phyloP scores from a whole-genome alignment of 2,888 invertebrate species.

The Lasiommata megera region DNA sequence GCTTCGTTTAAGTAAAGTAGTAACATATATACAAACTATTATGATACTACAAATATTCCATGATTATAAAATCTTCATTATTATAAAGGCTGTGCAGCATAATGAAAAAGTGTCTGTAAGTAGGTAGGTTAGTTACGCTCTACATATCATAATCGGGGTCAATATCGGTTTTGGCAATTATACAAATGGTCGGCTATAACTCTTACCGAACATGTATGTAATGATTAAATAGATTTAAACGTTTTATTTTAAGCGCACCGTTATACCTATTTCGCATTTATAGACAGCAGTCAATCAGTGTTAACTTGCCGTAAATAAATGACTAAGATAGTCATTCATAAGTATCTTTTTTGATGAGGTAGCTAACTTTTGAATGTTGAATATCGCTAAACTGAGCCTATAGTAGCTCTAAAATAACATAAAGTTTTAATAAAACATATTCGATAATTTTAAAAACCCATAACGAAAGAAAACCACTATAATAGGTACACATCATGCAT shows the following conservation, averaged over 20 bases:
- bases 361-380: too few relatives aligned
- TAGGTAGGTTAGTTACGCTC: conserved; percentile 58
- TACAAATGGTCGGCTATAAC: conserved; percentile 21
- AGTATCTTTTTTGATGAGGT: too few relatives aligned
- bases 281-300: background rate
- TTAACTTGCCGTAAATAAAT: background rate
- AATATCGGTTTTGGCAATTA: conserved; percentile 56
- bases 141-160: conserved; percentile 66
- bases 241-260: background rate
- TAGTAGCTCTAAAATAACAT: too few relatives aligned
- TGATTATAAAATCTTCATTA: conserved; percentile 8
- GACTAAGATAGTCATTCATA: background rate
- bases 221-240: background rate
- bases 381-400: too few relatives aligned
- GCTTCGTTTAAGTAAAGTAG: too few relatives aligned
- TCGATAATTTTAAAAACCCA: too few relatives aligned
- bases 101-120: conserved; percentile 27
- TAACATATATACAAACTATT: too few relatives aligned
- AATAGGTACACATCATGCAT: too few relatives aligned
- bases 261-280: background rate
- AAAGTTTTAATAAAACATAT: too few relatives aligned
- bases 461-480: too few relatives aligned
- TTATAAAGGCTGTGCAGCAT: background rate
- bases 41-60: too few relatives aligned
- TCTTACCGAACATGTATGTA: conserved; percentile 9